phyloP scores from a whole-genome alignment of 2,888 invertebrate species.

The Nephrotoma guestfalica region DNA sequence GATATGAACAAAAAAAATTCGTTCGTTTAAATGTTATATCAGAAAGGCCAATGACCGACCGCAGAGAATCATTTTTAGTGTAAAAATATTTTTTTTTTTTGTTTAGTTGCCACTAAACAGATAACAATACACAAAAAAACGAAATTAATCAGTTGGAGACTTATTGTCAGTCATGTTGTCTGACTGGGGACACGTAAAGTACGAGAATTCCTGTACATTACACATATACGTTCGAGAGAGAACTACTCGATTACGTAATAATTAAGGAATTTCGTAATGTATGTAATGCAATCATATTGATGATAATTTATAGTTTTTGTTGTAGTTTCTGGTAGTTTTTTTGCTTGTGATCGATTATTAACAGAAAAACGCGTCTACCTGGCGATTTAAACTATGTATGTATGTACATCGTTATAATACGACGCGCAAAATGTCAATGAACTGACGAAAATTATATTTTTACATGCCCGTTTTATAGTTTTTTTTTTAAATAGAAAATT shows the following conservation, averaged over 20 bases:
- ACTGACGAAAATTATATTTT: background rate
- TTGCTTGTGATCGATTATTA: background rate
- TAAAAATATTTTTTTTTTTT: background rate
- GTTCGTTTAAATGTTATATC: background rate
- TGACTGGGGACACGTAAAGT: background rate
- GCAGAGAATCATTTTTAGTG: constrained; percentile 1
- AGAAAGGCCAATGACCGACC: constrained; percentile 3
- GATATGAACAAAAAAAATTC: background rate
- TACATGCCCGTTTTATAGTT: background rate
- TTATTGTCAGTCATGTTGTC: background rate
- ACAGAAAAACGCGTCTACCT: background rate
- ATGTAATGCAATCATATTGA: background rate
- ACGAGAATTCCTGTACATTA: background rate
- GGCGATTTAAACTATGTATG: background rate
- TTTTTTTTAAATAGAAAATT: background rate
- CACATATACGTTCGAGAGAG: background rate
- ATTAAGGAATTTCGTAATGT: background rate
- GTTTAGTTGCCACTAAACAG: constrained; percentile 1
- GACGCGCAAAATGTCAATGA: background rate
- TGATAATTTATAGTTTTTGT: background rate
- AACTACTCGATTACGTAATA: background rate
- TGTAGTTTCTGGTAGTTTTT: background rate
- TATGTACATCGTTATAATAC: background rate
- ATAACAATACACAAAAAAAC: background rate
- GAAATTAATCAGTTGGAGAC: constrained; percentile 1